Conservation (phyloP, 2,113 vertebrate genomes). For the Myotis davidii region DNA sequence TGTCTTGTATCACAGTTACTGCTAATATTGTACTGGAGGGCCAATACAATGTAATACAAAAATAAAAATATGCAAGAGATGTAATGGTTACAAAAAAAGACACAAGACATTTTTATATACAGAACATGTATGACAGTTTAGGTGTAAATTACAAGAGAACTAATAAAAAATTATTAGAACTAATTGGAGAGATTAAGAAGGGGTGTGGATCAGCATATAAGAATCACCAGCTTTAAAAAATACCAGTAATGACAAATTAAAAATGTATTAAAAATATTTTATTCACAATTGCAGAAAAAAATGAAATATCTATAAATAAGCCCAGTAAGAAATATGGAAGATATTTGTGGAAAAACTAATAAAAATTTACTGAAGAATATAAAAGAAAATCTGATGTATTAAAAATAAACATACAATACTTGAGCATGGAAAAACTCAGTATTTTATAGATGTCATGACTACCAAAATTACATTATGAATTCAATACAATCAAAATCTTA, state of each 20-base stretch:
- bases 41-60: neutral
- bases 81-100: neutral
- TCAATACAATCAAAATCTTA: neutral
- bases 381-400: neutral
- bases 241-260: neutral
- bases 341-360: neutral
- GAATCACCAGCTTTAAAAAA: neutral
- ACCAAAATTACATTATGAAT: neutral
- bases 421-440: neutral
- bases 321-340: neutral
- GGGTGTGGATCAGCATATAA: neutral
- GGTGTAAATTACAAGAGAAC: slow-evolving; percentile 1
- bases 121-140: neutral
- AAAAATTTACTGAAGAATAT: neutral
- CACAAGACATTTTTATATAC: neutral
- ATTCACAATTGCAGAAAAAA: neutral
- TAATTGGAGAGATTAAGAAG: neutral
- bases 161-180: neutral
- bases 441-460: neutral
- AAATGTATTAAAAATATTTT: neutral
- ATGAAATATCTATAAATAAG: neutral
- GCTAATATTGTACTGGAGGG: neutral
- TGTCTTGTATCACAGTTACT: neutral
- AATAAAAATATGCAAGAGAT: neutral
- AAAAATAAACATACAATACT: neutral